A percentile compares a stretch with the other conserved stretches of the same genome.
Conservation (phyloP, 2,797 vertebrate genomes). For the Botia kubotai region DNA sequence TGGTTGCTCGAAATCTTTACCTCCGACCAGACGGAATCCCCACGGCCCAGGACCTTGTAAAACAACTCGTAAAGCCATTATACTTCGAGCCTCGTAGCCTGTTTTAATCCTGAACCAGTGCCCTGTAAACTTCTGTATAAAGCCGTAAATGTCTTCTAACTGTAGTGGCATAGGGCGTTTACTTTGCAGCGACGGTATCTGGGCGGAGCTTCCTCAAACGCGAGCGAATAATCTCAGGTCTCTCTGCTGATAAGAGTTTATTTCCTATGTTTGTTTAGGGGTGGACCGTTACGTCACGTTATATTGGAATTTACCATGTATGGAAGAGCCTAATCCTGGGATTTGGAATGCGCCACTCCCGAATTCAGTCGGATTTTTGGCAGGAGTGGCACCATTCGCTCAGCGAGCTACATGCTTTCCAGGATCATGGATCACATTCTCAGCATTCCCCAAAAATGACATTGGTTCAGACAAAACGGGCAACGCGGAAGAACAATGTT, state of each 20-base stretch:
- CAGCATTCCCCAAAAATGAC: conserved; percentile 16
- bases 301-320: conserved; percentile 82
- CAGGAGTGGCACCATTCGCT: conserved; percentile 52
- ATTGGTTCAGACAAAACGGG: background rate
- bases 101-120: conserved; percentile 1
- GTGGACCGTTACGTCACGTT: conserved; percentile 76
- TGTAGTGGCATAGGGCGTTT: conserved; percentile 49
- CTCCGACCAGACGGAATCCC: conserved; percentile 95
- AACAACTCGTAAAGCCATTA: conserved; percentile 80
- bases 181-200: conserved; percentile 42
- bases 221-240: conserved; percentile 65
- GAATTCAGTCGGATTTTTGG: conserved; percentile 72
- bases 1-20: conserved; percentile 95
- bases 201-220: conserved; percentile 67
- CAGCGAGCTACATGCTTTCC: conserved; percentile 47
- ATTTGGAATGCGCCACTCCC: conserved; percentile 84
- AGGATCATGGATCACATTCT: conserved; percentile 44
- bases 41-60: conserved; percentile 89
- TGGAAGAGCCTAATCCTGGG: conserved; percentile 82
- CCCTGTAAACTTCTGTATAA: background rate
- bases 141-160: conserved; percentile 26
- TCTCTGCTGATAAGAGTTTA: conserved; percentile 68
- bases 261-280: conserved; percentile 70
- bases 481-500: background rate
- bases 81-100: conserved; percentile 59